Evolutionary conservation across 1,140 invertebrate species (phyloP).

Genomic region (Aplysia californica): DNA sequence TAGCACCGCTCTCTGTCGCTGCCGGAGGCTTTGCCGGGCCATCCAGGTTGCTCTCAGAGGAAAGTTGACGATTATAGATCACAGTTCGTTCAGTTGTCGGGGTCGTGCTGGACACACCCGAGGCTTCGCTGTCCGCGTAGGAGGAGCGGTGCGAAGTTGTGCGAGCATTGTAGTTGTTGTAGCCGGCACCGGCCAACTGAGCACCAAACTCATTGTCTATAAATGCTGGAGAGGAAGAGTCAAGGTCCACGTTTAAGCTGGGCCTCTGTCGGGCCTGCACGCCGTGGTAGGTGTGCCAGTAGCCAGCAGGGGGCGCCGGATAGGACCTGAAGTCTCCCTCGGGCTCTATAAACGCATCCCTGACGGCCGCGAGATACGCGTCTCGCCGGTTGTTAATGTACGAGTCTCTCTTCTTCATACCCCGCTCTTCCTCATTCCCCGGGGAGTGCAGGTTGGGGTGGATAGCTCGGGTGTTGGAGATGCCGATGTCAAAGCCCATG

Average conservation of each 20-base stretch:
- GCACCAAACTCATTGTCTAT: constrained; percentile 4
- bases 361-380: constrained; percentile 66
- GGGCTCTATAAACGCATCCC: constrained; percentile 64
- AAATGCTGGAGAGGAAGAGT: constrained; percentile 28
- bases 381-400: constrained; percentile 62
- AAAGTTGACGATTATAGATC: constrained; percentile 52
- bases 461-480: constrained; percentile 81
- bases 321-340: constrained; percentile 57
- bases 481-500: constrained; percentile 89
- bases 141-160: constrained; percentile 46
- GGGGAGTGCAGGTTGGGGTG: constrained; percentile 76
- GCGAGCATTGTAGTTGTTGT: constrained; percentile 11
- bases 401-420: constrained; percentile 47
- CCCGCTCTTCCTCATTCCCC: constrained; percentile 43
- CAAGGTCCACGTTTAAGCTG: constrained; percentile 69
- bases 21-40: constrained; percentile 55
- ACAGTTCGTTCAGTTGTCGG: constrained; percentile 36
- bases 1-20: constrained; percentile 35
- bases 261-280: constrained; percentile 78
- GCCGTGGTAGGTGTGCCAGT: constrained; percentile 91
- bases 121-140: constrained; percentile 51
- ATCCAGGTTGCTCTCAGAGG: constrained; percentile 56
- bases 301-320: constrained; percentile 75
- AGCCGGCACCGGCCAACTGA: constrained; percentile 3
- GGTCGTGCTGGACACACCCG: constrained; percentile 37